Evolutionary conservation across 2,888 invertebrate genomes (phyloP), one percentile per base, ranked within the genome.

Genomic region (Leptodirus hochenwartii): DNA sequence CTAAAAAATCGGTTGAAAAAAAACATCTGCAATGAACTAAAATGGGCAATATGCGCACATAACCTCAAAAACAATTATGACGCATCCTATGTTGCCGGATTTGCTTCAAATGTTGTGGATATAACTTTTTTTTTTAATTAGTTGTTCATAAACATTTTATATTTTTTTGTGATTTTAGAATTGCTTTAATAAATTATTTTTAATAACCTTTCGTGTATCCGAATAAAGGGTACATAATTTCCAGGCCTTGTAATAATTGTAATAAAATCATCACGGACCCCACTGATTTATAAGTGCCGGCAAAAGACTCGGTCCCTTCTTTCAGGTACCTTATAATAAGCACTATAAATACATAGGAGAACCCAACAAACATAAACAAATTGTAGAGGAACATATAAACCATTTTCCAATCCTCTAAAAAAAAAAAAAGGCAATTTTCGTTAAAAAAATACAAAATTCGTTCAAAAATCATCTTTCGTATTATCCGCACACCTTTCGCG

Each of bases 361-460:
- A 91, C 3, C 87, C 87, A 33, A 87, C 64, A 47, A 81, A 82
- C 67, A 90, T 90, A 50, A 78, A 78, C 39, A 90, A 56, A 54
- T 91, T 93, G 61, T 91, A 93, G 31, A 87, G 57, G 26, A 81
- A 66, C 36, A 93, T 58, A 53, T 91, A 93, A 0, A 82, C 79
- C 45, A 78, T 81, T 46, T 74, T 77, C 24, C 74, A 59, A 48
- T 76, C 78, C 51, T 77, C 82, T 81, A 62, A 5, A 61, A 60
- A 37, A 37, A 31, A 39, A 38, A 29, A 29, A 36, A 27, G 14
- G 9, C 16, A 27, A 23, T 16, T 6, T 10, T 23, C n/a, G 5
- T 11, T 14, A 8, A 30, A 22, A 31, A 31, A 34, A 15, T 20
- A 30, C 14, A 22, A 39, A 8, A 20, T 6, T 6, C 9, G n/a